Percentiles rank a stretch among this genome's conserved stretches.
Evolutionary conservation across 2,797 vertebrate genomes (phyloP).

Genomic region (Ctenopoma kingsleyae): DNA sequence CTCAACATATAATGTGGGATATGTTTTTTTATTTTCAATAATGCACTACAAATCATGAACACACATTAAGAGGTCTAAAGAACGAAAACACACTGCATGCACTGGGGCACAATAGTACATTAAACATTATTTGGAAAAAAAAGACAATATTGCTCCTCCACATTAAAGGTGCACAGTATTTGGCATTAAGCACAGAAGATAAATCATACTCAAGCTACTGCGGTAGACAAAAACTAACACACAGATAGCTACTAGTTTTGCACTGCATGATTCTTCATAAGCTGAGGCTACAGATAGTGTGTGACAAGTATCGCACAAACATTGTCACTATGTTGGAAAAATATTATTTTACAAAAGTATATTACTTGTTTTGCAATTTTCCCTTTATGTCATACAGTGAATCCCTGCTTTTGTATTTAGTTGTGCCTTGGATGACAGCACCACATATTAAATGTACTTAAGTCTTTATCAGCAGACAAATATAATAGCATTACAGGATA

Average conservation of each 20-base stretch:
- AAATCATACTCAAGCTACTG: constrained; percentile 68
- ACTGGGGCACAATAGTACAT: constrained; percentile 77
- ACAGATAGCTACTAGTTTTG: constrained; percentile 68
- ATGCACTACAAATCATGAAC: constrained; percentile 84
- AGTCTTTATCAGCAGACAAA: constrained; percentile 43
- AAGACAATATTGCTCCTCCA: constrained; percentile 72
- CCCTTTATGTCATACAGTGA: constrained; percentile 58
- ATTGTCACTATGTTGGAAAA: constrained; percentile 76
- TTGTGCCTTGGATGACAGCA: constrained; percentile 56
- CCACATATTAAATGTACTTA: constrained; percentile 34
- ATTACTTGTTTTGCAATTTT: constrained; percentile 54
- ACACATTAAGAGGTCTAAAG: constrained; percentile 77
- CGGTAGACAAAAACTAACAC: constrained; percentile 60
- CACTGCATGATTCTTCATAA: constrained; percentile 72
- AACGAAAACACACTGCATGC: constrained; percentile 84
- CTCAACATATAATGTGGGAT: constrained; percentile 26
- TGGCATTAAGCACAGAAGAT: constrained; percentile 84
- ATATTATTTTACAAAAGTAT: constrained; percentile 85
- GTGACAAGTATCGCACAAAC: constrained; percentile 54
- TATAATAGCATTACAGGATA: constrained; percentile 47
- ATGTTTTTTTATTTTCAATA: constrained; percentile 78
- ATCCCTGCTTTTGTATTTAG: constrained; percentile 42
- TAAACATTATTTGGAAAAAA: constrained; percentile 70
- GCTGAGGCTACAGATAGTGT: constrained; percentile 66
- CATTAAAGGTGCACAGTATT: constrained; percentile 84